Base-by-base conservation (phyloP, 2,113 vertebrate genomes). In the Strigops habroptila region DNA sequence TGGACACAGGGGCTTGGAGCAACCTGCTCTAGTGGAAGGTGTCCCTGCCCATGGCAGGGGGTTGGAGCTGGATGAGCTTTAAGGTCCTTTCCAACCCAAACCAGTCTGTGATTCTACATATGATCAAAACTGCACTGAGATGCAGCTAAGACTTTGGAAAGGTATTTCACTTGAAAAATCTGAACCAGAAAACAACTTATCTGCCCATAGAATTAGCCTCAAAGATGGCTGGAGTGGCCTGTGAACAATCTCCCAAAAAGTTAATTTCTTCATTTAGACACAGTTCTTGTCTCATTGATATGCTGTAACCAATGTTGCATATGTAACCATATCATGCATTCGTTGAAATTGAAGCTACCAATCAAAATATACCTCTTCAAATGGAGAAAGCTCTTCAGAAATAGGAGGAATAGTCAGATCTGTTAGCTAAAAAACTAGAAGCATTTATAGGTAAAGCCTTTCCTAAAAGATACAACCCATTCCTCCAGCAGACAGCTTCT, bases 311-410 rank as follows among this genome's bases (percentile, higher is more conserved):
- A 4, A 86, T 4, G 7, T 11, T n/a, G n/a, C n/a, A n/a, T n/a
- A n/a, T n/a, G n/a, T n/a, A n/a, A n/a, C 46, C 1, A 3, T 21
- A 51, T 1, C 14, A 28, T 7, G 7, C 7, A 30, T 21, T 84
- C 53, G 86, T 12, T 7, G 2, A 46, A 44, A n/a, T 53, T 55
- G 55, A 55, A 39, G 14, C 19, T 81, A 37, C n/a, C 46, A 19
- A 59, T n/a, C 33, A 71, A 64, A 82, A 64, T 64, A 37, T 4
- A 77, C 17, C 14, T 53, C 21, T 74, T 24, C 14, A 64, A 78
- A 74, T 7, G 12, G 7, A 68, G 21, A 68, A 44, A 44, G 52
- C 24, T 64, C 12, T 25, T 44, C 3, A 79, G 35, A 79, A 90
- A 43, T 9, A 41, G 3, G 30, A 87, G 8, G 8, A 78, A 70